A percentile compares a stretch with the other conserved stretches of the same genome.
Conservation (phyloP, 2,113 vertebrate species). For the Xyrauchen texanus region DNA sequence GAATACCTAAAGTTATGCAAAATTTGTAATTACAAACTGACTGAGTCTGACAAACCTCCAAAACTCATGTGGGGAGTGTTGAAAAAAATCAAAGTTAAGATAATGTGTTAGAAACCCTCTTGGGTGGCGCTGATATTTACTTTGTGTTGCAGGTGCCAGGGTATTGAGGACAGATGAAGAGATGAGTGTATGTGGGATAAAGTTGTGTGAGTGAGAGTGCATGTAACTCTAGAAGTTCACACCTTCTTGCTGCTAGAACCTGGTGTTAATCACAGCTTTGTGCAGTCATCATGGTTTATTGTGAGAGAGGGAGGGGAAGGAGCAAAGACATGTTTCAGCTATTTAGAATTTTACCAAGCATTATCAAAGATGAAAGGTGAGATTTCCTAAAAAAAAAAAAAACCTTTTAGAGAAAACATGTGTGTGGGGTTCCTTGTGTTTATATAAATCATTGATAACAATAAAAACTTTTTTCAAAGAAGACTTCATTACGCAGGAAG, state of each 20-base stretch:
- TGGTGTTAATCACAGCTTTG: conserved; percentile 34
- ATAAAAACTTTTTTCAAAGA: no score
- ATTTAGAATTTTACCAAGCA: background rate
- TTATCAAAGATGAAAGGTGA: background rate
- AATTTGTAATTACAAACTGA: background rate
- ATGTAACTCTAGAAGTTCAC: conserved; percentile 32
- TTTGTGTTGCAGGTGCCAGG: background rate
- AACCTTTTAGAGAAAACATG: no score
- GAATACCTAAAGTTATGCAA: no score
- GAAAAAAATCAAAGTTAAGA: background rate
- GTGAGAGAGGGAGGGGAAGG: background rate
- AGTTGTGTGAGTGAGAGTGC: background rate
- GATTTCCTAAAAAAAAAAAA: background rate
- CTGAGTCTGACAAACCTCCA: background rate
- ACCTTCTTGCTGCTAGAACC: conserved; percentile 29
- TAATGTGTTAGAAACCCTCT: background rate
- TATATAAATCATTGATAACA: no score
- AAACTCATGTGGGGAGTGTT: background rate
- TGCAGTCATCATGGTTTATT: conserved; percentile 4
- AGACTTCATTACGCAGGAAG: no score
- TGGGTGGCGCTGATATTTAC: background rate
- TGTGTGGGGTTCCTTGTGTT: no score
- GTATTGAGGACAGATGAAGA: conserved; percentile 10
- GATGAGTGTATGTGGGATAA: background rate
- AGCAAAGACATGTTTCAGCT: background rate